Base-by-base conservation (phyloP, 2,113 vertebrate species). In the Zootoca vivipara region DNA sequence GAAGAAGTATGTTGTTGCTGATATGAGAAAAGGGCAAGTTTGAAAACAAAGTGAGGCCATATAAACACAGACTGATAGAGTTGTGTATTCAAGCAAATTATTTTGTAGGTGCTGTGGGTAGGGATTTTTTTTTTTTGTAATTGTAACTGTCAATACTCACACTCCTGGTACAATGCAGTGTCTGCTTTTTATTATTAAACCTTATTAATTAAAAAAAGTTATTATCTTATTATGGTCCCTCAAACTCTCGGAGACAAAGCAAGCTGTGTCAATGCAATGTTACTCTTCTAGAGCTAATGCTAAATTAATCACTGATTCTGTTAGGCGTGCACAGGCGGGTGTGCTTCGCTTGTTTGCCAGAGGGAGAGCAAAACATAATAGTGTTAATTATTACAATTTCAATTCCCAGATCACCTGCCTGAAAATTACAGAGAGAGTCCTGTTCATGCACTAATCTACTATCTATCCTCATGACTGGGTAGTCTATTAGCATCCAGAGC, bases 351-450 rank as follows among this genome's bases (percentile, higher is more conserved):
- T 94, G 90, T 91, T 95, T 94, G 94, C 91, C 92, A 91, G 87
- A 87, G 87, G 87, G 91, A 94, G 92, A 95, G 93, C 90, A 92
- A 93, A 87, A 95, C 87, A 94, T 93, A 74, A 92, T 93, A 92
- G 90, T 95, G 93, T 95, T 96, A 95, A 96, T 96, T 95, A 94
- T 95, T 94, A 90, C 40, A 77, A 88, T 93, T 94, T 94, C 89
- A 92, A 94, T 94, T 95, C 93, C 92, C 93, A 95, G n/a, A 89
- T 94, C 92, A 90, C 84, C 93, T 94, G 87, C 90, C 74, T 94
- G 3, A 38, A 82, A 93, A 90, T 95, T 90, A 93, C 30, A 91
- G 78, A 89, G 92, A 89, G 72, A 85, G 83, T 90, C 91, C 82
- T 94, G 85, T 91, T n/a, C 73, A 78, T 78, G 20, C 40, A 72